These are phyloP conservation scores for Eleutherodactylus coqui DNA, from an alignment of 2,797 vertebrate species.

Conservation along the genomic window DNA sequence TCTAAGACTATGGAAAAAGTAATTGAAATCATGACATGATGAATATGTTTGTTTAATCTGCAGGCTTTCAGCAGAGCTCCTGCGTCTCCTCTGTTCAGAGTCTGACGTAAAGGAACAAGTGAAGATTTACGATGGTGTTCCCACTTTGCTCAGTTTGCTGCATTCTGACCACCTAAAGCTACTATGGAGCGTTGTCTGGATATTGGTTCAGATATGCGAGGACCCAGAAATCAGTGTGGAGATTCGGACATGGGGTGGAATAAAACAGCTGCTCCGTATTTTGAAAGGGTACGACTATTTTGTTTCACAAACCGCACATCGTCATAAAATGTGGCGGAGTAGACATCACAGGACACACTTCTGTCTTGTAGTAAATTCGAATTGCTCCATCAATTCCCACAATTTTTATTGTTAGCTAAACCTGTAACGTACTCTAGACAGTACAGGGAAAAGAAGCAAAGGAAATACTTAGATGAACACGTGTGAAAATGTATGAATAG, in stretches of 20 bases:
- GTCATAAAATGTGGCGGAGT: not conserved
- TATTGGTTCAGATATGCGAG: conserved; percentile 91
- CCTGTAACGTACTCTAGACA: too few species aligned
- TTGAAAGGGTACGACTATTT: conserved; percentile 77
- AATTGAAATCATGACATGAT: not conserved
- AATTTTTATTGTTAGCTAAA: too few species aligned
- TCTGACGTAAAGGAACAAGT: conserved; percentile 82
- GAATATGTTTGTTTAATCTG: not conserved
- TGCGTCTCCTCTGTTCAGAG: conserved; percentile 84
- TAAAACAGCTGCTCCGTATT: conserved; percentile 88
- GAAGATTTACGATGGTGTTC: conserved; percentile 84
- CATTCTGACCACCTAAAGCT: conserved; percentile 86
- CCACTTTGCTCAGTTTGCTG: conserved; percentile 87
- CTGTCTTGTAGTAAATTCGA: too few species aligned
- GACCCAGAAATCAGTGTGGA: conserved; percentile 83
- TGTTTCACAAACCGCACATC: not conserved
- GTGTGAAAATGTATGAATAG: too few species aligned
- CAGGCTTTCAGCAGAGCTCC: conserved; percentile 86
- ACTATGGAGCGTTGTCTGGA: conserved; percentile 88
- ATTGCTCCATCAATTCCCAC: too few species aligned
- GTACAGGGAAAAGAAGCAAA: too few species aligned
- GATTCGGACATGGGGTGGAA: conserved; percentile 88
- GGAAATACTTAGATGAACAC: too few species aligned
- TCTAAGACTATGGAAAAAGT: not conserved
- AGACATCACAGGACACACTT: not conserved